Conservation (phyloP, 2,797 vertebrate genomes). For the Liparis tanakae region DNA sequence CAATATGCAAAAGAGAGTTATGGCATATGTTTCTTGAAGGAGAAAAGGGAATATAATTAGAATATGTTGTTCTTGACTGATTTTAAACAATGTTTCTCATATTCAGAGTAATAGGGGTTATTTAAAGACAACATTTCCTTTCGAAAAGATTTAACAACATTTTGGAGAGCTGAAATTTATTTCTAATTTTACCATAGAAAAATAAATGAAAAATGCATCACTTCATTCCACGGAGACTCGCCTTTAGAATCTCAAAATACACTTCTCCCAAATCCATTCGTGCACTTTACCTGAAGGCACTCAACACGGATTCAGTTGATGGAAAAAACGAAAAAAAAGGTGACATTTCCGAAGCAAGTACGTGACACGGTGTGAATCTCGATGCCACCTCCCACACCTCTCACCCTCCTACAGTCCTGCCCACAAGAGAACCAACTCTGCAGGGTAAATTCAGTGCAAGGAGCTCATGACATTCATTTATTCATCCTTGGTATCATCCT, state of each 20-base stretch:
- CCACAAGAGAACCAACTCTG: slow-evolving; percentile 53
- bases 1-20: neutral
- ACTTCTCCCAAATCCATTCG: neutral
- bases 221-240: neutral
- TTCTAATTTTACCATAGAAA: slow-evolving; percentile 5
- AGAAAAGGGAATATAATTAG: neutral
- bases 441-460: slow-evolving; percentile 44
- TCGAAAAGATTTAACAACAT: neutral
- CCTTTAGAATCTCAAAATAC: neutral
- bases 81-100: neutral
- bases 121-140: neutral
- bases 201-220: neutral
- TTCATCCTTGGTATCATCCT: slow-evolving; percentile 45
- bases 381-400: slow-evolving; percentile 71
- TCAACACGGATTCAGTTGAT: slow-evolving; percentile 9
- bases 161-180: neutral
- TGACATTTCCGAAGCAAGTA: slow-evolving; percentile 61
- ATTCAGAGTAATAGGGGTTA: neutral
- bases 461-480: slow-evolving; percentile 57
- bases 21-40: neutral
- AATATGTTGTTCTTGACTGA: neutral
- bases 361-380: slow-evolving; percentile 68
- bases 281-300: slow-evolving; percentile 30
- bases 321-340: slow-evolving; percentile 31
- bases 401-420: slow-evolving; percentile 70